Evolutionary conservation across 1,140 invertebrate genomes (phyloP).

Genomic region (Drosophila pectinifera): DNA sequence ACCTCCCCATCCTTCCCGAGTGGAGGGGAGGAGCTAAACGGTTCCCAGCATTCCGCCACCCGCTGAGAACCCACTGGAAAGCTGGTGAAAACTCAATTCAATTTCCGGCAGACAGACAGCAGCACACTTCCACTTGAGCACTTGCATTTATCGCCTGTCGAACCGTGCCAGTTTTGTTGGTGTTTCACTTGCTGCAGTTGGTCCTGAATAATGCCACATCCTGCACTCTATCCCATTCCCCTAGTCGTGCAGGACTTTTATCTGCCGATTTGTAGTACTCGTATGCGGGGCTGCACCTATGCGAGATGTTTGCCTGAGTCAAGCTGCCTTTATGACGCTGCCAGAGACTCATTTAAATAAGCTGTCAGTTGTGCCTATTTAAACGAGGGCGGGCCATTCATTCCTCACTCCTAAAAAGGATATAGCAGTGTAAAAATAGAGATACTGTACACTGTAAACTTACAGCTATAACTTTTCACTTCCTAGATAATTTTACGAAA

Average conservation of each 20-base stretch:
- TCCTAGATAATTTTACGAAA: too few species aligned
- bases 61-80: slow-evolving; percentile 10
- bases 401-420: too few species aligned
- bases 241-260: slow-evolving; percentile 20
- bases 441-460: neutral
- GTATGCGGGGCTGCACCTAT: slow-evolving; percentile 8
- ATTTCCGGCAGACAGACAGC: slow-evolving; percentile 63
- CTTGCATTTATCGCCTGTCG: slow-evolving; percentile 68
- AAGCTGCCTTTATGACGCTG: slow-evolving; percentile 28
- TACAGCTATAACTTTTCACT: neutral
- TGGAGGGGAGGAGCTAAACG: slow-evolving; percentile 9
- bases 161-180: slow-evolving; percentile 46
- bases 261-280: slow-evolving; percentile 25
- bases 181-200: slow-evolving; percentile 4
- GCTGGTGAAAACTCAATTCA: slow-evolving; percentile 59
- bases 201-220: slow-evolving; percentile 27
- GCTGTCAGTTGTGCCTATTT: slow-evolving; percentile 52
- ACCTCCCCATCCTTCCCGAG: slow-evolving; percentile 7
- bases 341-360: slow-evolving; percentile 62
- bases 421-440: neutral
- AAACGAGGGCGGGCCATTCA: slow-evolving; percentile 20
- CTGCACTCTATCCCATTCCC: neutral
- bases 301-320: slow-evolving; percentile 1
- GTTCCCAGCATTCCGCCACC: slow-evolving; percentile 8
- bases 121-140: slow-evolving; percentile 66